These are phyloP conservation scores for Noctua fimbriata DNA, from an alignment of 2,888 invertebrate species.

Conservation along the genomic window DNA sequence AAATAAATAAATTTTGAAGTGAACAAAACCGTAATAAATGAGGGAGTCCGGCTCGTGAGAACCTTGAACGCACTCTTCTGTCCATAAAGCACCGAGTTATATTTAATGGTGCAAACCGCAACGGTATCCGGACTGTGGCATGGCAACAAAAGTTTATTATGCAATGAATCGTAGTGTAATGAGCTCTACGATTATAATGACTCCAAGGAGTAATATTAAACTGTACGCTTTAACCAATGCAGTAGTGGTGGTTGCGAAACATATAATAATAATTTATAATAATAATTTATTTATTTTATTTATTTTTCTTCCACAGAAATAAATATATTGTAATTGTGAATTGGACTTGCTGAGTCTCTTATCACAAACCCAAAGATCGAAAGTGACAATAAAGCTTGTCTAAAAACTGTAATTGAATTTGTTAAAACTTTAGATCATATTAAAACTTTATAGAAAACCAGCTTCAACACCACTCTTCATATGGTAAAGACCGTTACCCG, in stretches of 20 bases:
- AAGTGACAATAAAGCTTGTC: background rate
- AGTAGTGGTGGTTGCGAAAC: background rate
- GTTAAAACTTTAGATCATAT: background rate
- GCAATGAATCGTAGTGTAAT: background rate
- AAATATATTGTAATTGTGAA: background rate
- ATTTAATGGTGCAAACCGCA: background rate
- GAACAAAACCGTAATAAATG: background rate
- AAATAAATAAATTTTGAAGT: too few species aligned
- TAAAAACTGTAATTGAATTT: slow-evolving; percentile 1
- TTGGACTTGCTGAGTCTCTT: background rate
- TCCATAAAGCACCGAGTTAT: slow-evolving; percentile 7
- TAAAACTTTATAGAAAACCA: slow-evolving; percentile 20
- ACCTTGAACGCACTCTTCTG: slow-evolving; percentile 3
- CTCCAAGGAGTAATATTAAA: background rate
- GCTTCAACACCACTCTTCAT: slow-evolving; percentile 41
- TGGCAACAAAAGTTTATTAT: background rate
- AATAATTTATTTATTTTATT: too few species aligned
- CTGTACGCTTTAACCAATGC: background rate
- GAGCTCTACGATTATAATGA: background rate
- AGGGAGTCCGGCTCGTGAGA: background rate
- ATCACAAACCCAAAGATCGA: too few species aligned
- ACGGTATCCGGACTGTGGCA: background rate
- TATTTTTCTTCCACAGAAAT: too few species aligned
- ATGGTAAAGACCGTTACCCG: slow-evolving; percentile 68
- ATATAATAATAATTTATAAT: too few species aligned